These are phyloP conservation scores for Monoplex corrugatus DNA, from an alignment of 2,888 invertebrate genomes.

Conservation along the genomic window DNA sequence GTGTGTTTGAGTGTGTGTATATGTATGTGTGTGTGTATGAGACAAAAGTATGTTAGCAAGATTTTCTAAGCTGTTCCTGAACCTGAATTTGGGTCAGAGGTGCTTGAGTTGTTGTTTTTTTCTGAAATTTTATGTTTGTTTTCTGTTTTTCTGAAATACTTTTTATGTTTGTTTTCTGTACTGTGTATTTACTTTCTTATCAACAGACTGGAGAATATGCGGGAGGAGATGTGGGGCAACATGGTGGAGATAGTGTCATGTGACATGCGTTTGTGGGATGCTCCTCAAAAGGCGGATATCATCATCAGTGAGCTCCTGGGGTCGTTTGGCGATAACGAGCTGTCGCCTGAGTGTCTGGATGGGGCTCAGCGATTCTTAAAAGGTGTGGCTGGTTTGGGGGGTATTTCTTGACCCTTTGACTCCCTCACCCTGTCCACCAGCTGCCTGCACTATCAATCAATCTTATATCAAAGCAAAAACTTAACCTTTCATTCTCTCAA, in stretches of 20 bases:
- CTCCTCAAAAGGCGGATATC: slow-evolving; percentile 92
- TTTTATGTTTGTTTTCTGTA: background rate
- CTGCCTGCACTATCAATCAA: no score
- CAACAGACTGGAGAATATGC: slow-evolving; percentile 78
- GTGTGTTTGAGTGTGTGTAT: background rate
- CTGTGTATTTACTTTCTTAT: background rate
- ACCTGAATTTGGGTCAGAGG: no score
- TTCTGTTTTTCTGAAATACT: background rate
- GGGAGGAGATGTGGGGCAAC: slow-evolving; percentile 80
- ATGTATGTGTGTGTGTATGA: no score
- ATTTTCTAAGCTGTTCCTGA: no score
- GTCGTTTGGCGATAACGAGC: slow-evolving; percentile 99
- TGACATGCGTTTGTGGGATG: slow-evolving; percentile 82
- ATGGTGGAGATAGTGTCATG: slow-evolving; percentile 81
- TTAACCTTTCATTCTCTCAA: no score
- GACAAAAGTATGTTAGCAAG: no score
- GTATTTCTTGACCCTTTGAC: no score
- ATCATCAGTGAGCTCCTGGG: slow-evolving; percentile 97
- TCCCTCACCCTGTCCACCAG: no score
- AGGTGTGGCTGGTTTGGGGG: slow-evolving; percentile 62
- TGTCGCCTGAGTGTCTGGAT: slow-evolving; percentile 98
- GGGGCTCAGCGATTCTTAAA: slow-evolving; percentile 92
- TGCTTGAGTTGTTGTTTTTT: background rate
- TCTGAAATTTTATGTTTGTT: background rate
- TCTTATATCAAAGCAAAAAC: no score